These are phyloP conservation scores for Parascotia fuliginaria DNA, from an alignment of 2,888 invertebrate genomes.

Conservation along the genomic window DNA sequence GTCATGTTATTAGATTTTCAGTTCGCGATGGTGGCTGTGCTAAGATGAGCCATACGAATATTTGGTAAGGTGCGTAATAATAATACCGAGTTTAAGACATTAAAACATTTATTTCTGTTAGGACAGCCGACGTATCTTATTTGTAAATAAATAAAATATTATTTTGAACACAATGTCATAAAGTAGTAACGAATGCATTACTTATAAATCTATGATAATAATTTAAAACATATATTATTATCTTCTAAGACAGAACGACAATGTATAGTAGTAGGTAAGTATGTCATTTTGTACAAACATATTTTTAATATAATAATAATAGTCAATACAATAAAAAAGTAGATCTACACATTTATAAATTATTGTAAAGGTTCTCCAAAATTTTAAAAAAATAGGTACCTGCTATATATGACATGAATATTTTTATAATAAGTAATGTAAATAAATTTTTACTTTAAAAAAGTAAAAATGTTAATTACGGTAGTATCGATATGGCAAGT, in stretches of 20 bases:
- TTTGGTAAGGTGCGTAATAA: no score
- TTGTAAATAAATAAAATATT: slow-evolving; percentile 18
- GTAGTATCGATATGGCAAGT: background rate
- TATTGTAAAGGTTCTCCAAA: slow-evolving; percentile 28
- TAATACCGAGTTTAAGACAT: slow-evolving; percentile 14
- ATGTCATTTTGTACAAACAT: slow-evolving; percentile 20
- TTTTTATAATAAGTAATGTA: background rate
- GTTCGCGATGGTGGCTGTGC: no score
- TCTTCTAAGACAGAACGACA: slow-evolving; percentile 7
- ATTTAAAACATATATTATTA: slow-evolving; percentile 15
- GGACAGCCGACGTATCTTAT: slow-evolving; percentile 28
- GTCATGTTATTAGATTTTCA: no score
- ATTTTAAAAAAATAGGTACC: slow-evolving; percentile 6
- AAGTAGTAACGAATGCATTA: slow-evolving; percentile 5
- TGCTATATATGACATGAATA: background rate
- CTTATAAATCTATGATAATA: slow-evolving; percentile 15
- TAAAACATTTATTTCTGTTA: slow-evolving; percentile 44
- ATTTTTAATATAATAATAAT: slow-evolving; percentile 26
- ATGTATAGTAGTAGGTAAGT: slow-evolving; percentile 26
- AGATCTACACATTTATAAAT: background rate
- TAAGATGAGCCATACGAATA: no score
- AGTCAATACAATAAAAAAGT: slow-evolving; percentile 12
- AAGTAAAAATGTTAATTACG: background rate
- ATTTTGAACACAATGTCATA: slow-evolving; percentile 11
- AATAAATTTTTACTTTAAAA: background rate